Conservation (phyloP, 2,888 invertebrate species). For the Arenicola marina region DNA sequence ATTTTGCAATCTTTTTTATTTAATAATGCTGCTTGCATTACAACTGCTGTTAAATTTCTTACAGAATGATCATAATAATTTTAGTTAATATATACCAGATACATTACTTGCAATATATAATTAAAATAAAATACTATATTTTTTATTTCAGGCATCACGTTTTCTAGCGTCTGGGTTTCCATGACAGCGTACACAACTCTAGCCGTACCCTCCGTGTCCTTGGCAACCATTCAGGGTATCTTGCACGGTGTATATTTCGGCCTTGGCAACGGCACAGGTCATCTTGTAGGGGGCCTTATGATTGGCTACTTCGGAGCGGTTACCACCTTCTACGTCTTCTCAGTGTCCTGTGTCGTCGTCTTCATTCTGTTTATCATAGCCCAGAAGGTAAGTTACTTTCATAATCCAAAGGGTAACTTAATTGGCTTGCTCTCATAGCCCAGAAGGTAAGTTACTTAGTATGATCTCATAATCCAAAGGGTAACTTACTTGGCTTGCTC, state of each 20-base stretch:
- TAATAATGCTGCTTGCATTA: no score
- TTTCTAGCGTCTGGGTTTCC: conserved; percentile 29
- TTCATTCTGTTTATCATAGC: conserved; percentile 18
- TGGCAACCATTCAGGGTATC: conserved; percentile 30
- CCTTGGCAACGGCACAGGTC: conserved; percentile 24
- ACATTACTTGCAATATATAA: no score
- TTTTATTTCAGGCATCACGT: conserved; percentile 24
- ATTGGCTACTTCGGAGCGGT: conserved; percentile 25
- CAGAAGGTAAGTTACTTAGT: no score
- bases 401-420: no score
- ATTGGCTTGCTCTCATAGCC: no score
- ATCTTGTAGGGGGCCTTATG: conserved; percentile 24
- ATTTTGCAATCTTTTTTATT: no score
- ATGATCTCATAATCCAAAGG: no score
- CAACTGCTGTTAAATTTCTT: no score
- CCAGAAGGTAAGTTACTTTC: conserved; percentile 27
- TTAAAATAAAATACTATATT: no score
- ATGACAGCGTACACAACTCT: conserved; percentile 21
- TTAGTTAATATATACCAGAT: no score
- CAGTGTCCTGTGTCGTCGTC: conserved; percentile 8
- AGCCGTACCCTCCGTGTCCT: conserved; percentile 20
- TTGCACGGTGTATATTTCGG: conserved; percentile 32
- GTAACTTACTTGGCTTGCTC: no score
- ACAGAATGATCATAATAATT: no score
- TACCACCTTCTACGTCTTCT: conserved; percentile 19